Percentiles rank a stretch among this genome's conserved stretches.
Conservation (phyloP, 2,797 vertebrate genomes). For the Rousettus madagascariensis region DNA sequence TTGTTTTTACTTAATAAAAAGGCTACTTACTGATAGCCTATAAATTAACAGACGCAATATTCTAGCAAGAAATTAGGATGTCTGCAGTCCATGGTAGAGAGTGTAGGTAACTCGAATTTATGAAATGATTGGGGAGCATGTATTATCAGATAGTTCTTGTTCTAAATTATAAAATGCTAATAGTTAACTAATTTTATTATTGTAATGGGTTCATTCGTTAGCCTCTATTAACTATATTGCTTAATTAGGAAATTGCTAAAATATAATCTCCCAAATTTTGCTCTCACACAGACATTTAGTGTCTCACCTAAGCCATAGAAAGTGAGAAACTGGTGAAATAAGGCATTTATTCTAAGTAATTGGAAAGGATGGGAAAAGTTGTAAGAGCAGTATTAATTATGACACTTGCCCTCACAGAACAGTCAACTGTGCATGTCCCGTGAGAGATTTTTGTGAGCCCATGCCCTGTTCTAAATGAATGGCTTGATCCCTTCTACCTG, state of each 20-base stretch:
- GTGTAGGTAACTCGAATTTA: constrained; percentile 1
- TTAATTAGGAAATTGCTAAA: neutral
- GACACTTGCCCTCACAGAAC: neutral
- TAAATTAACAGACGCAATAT: neutral
- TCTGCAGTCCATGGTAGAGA: neutral
- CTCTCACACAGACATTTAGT: constrained; percentile 26
- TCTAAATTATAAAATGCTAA: neutral
- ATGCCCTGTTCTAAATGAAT: constrained; percentile 16
- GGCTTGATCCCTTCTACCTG: constrained; percentile 45
- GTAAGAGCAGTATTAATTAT: neutral
- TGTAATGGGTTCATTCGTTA: neutral
- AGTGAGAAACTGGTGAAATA: neutral
- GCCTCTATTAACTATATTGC: neutral
- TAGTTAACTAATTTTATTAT: neutral
- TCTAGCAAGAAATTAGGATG: neutral
- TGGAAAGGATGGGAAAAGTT: neutral
- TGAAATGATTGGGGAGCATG: constrained; percentile 18
- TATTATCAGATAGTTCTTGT: neutral
- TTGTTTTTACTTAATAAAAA: constrained; percentile 28
- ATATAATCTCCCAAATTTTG: neutral
- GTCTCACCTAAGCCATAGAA: neutral
- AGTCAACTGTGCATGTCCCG: neutral
- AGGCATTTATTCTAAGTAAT: neutral
- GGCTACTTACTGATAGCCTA: neutral
- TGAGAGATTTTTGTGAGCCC: neutral